Evolutionary conservation across 35 echinoderm and acorn worm species (phyloP).

Genomic region (Eucidaris tribuloides): DNA sequence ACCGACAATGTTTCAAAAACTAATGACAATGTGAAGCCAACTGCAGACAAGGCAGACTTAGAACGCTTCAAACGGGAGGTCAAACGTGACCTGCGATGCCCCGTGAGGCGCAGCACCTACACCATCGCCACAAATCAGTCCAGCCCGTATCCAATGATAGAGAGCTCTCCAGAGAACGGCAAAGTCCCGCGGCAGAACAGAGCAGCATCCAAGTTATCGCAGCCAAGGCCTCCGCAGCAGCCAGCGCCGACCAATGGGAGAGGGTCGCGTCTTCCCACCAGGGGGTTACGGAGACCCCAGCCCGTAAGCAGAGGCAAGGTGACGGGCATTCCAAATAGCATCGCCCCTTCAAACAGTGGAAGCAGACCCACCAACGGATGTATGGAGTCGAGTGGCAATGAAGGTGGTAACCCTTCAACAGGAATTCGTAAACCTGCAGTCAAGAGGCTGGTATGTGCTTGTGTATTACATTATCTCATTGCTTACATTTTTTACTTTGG

Average conservation of each 20-base stretch:
- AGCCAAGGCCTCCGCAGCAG: background rate
- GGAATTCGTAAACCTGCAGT: background rate
- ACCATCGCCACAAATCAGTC: slow-evolving; percentile 19
- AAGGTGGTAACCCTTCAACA: too few species aligned
- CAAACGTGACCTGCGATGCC: slow-evolving; percentile 38
- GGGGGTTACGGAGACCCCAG: background rate
- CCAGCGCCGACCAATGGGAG: background rate
- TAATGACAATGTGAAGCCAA: too few species aligned
- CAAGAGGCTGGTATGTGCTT: slow-evolving; percentile 14
- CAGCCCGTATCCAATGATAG: slow-evolving; percentile 1
- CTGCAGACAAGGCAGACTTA: background rate
- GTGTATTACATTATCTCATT: too few species aligned
- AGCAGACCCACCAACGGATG: too few species aligned
- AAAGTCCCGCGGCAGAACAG: too few species aligned
- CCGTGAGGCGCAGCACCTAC: slow-evolving; percentile 24
- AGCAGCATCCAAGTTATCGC: background rate
- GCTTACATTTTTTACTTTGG: too few species aligned
- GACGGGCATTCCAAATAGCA: too few species aligned
- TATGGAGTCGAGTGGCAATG: too few species aligned
- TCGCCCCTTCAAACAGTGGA: too few species aligned
- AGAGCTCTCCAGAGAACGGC: too few species aligned
- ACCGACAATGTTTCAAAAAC: too few species aligned
- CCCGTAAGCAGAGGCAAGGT: too few species aligned
- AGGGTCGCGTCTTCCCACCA: background rate
- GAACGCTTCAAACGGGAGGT: slow-evolving; percentile 35